phyloP scores from a whole-genome alignment of 2,888 invertebrate species.

The Petrolisthes manimaculis region DNA sequence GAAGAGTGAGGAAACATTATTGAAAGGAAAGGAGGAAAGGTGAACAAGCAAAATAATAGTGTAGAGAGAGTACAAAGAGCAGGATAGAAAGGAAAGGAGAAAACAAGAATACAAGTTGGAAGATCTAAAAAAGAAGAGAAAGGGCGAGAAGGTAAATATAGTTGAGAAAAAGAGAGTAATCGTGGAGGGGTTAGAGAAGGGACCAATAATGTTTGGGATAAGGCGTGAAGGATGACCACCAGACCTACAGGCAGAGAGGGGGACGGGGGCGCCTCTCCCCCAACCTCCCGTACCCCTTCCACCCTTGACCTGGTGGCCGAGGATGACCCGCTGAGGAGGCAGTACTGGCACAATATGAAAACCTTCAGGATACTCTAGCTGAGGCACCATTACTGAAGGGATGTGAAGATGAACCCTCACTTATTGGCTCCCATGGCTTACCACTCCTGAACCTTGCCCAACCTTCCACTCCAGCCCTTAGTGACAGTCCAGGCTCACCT shows the following conservation, averaged over 20 bases:
- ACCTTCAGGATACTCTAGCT: slow-evolving; percentile 35
- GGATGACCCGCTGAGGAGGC: slow-evolving; percentile 21
- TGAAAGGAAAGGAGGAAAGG: too few relatives aligned
- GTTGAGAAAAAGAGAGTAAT: too few relatives aligned
- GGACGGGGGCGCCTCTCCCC: slow-evolving; percentile 18
- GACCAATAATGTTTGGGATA: neutral
- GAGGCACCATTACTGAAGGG: slow-evolving; percentile 35
- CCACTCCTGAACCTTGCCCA: slow-evolving; percentile 27
- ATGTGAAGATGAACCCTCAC: slow-evolving; percentile 34
- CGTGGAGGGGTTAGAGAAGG: too few relatives aligned
- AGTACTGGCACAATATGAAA: slow-evolving; percentile 29
- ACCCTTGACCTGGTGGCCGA: neutral
- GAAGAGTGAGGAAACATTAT: too few relatives aligned
- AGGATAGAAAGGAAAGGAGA: too few relatives aligned
- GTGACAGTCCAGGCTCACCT: slow-evolving; percentile 36
- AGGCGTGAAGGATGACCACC: slow-evolving; percentile 3
- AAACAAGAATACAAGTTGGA: too few relatives aligned
- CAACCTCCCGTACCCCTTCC: slow-evolving; percentile 9
- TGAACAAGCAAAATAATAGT: too few relatives aligned
- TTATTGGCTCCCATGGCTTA: slow-evolving; percentile 47
- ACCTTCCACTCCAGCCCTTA: neutral
- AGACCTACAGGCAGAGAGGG: neutral
- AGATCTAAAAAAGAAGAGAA: too few relatives aligned
- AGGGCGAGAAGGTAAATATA: too few relatives aligned
- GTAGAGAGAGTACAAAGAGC: too few relatives aligned